These are phyloP conservation scores for Plagiodera versicolora DNA, from an alignment of 2,888 invertebrate genomes.

Conservation along the genomic window DNA sequence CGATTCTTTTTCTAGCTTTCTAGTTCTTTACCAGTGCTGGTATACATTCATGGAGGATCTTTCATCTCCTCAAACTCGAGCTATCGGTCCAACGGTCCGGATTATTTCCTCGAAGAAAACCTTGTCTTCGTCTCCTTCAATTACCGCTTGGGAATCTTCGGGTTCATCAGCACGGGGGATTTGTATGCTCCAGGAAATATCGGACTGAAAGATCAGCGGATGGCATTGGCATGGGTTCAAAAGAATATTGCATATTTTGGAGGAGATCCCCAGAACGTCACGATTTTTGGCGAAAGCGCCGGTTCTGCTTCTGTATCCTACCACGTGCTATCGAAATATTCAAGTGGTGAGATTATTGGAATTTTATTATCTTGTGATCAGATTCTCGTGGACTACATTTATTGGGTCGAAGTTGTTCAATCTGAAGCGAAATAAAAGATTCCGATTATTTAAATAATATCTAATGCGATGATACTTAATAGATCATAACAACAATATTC, in stretches of 20 bases:
- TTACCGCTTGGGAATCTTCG: slow-evolving; percentile 28
- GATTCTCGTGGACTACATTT: too few relatives aligned
- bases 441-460: too few relatives aligned
- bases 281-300: slow-evolving; percentile 33
- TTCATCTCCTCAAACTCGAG: slow-evolving; percentile 16
- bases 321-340: slow-evolving; percentile 24
- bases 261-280: slow-evolving; percentile 28
- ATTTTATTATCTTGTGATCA: too few relatives aligned
- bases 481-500: too few relatives aligned
- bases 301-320: slow-evolving; percentile 30
- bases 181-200: slow-evolving; percentile 24
- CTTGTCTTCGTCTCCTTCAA: slow-evolving; percentile 25
- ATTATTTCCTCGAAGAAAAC: slow-evolving; percentile 24
- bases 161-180: slow-evolving; percentile 33
- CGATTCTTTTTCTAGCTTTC: slow-evolving; percentile 3
- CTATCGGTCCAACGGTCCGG: slow-evolving; percentile 12
- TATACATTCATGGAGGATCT: slow-evolving; percentile 27
- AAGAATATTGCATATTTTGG: slow-evolving; percentile 29
- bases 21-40: slow-evolving; percentile 11
- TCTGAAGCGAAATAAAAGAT: too few relatives aligned
- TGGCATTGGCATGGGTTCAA: slow-evolving; percentile 31
- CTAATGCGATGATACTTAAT: too few relatives aligned
- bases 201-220: slow-evolving; percentile 32
- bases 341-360: slow-evolving; percentile 17
- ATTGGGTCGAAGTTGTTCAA: too few relatives aligned